Percentiles rank a stretch among this genome's conserved stretches.
Evolutionary conservation across 2,888 invertebrate species (phyloP).

Genomic region (Andrena bucephala): DNA sequence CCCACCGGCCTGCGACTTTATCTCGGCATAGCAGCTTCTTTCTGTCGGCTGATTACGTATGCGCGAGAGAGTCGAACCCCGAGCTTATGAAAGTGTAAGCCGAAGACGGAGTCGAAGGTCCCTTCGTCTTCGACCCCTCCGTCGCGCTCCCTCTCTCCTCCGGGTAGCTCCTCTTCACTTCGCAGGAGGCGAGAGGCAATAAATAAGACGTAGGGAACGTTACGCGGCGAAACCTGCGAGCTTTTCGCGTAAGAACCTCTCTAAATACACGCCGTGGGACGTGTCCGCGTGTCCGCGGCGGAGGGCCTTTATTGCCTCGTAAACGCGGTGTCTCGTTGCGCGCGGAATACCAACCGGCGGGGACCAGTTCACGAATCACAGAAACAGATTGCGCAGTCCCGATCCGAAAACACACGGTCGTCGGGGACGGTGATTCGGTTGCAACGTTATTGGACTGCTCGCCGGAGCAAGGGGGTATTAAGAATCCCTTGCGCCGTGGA

Average conservation of each 20-base stretch:
- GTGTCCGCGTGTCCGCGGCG: conserved; percentile 24
- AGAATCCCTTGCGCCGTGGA: not conserved
- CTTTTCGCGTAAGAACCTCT: conserved; percentile 53
- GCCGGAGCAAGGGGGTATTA: not conserved
- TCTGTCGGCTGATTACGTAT: conserved; percentile 79
- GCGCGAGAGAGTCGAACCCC: conserved; percentile 71
- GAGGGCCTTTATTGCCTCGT: conserved; percentile 56
- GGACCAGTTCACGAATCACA: conserved; percentile 18
- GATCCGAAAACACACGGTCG: conserved; percentile 7
- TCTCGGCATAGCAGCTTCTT: conserved; percentile 76
- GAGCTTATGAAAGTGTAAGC: conserved; percentile 79
- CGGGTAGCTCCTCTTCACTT: not conserved
- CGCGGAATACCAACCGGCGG: not conserved
- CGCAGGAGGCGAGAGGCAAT: conserved; percentile 66
- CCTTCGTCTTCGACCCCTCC: conserved; percentile 22
- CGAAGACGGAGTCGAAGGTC: conserved; percentile 68
- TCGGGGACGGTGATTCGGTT: not conserved
- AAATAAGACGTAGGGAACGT: conserved; percentile 73
- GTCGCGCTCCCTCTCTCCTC: conserved; percentile 43
- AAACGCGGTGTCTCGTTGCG: conserved; percentile 34
- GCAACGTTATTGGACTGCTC: conserved; percentile 1
- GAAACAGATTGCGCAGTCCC: conserved; percentile 1
- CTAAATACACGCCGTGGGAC: conserved; percentile 42
- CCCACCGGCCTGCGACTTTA: conserved; percentile 72
- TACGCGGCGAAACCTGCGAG: conserved; percentile 48